Conservation (phyloP, 2,888 invertebrate genomes). For the Oxycera nigricornis region DNA sequence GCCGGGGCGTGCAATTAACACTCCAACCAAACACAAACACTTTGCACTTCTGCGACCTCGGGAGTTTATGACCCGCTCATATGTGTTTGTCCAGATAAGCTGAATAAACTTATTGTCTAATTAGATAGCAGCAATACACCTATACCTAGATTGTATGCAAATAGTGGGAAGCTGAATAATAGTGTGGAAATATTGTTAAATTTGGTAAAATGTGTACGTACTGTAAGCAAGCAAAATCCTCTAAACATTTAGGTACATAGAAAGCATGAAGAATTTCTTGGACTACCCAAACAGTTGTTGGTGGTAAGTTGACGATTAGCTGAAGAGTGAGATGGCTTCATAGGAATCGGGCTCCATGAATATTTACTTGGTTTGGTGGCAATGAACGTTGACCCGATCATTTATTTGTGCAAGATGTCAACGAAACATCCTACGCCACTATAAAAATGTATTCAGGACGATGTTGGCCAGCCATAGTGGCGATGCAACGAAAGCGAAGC, state of each 20-base stretch:
- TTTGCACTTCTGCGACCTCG: not conserved
- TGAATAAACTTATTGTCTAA: conserved; percentile 10
- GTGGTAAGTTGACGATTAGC: too few species aligned
- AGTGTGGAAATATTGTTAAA: not conserved
- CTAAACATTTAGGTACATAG: not conserved
- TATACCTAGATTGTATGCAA: not conserved
- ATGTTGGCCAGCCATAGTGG: not conserved
- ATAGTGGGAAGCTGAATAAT: not conserved
- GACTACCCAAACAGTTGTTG: not conserved
- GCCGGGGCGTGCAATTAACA: not conserved
- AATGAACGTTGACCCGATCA: conserved; percentile 21
- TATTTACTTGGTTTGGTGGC: conserved; percentile 1
- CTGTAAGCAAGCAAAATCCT: too few species aligned
- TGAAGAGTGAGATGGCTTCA: too few species aligned
- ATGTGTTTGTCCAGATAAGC: conserved; percentile 11
- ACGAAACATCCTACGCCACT: conserved; percentile 8
- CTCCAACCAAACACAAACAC: not conserved
- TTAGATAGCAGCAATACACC: not conserved
- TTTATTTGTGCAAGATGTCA: conserved; percentile 19
- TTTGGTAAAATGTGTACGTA: not conserved
- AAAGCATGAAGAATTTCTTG: not conserved
- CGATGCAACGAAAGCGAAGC: not conserved
- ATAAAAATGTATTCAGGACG: not conserved
- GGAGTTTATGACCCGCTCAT: not conserved
- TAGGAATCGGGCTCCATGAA: too few species aligned